Evolutionary conservation across 2,888 invertebrate species (phyloP).

Genomic region (Ametastegia equiseti): DNA sequence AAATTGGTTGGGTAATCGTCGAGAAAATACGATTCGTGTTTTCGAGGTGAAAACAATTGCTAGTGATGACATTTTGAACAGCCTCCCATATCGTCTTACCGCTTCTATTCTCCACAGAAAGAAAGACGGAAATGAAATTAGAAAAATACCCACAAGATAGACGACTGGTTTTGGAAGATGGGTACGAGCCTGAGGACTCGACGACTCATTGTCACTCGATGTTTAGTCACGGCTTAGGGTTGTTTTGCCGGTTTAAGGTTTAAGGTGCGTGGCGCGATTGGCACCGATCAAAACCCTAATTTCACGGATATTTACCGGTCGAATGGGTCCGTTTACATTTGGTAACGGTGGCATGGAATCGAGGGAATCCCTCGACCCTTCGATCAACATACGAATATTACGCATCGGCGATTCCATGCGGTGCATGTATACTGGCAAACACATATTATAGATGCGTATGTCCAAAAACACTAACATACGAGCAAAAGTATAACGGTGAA

Average conservation of each 20-base stretch:
- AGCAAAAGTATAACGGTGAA: not conserved
- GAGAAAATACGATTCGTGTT: too few species aligned
- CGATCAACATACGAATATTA: slow-evolving; percentile 9
- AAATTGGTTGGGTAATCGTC: too few species aligned
- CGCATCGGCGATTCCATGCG: not conserved
- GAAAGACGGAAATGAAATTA: too few species aligned
- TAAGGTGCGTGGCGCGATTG: not conserved
- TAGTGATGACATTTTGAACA: too few species aligned
- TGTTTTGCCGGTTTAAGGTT: not conserved
- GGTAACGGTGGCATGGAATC: not conserved
- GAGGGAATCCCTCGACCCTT: slow-evolving; percentile 21
- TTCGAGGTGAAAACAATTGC: too few species aligned
- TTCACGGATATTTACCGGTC: slow-evolving; percentile 49
- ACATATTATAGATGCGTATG: too few species aligned
- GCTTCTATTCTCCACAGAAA: too few species aligned
- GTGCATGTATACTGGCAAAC: too few species aligned
- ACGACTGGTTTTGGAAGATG: not conserved
- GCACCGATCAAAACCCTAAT: slow-evolving; percentile 50
- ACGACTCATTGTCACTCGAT: not conserved
- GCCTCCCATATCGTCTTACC: too few species aligned
- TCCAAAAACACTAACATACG: not conserved
- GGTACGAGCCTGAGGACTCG: not conserved
- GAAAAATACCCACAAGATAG: not conserved
- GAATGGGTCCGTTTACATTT: slow-evolving; percentile 6
- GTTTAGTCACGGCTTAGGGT: slow-evolving; percentile 8